Base-by-base conservation (phyloP, 1,140 invertebrate genomes). In the Tetraneura akinire region DNA sequence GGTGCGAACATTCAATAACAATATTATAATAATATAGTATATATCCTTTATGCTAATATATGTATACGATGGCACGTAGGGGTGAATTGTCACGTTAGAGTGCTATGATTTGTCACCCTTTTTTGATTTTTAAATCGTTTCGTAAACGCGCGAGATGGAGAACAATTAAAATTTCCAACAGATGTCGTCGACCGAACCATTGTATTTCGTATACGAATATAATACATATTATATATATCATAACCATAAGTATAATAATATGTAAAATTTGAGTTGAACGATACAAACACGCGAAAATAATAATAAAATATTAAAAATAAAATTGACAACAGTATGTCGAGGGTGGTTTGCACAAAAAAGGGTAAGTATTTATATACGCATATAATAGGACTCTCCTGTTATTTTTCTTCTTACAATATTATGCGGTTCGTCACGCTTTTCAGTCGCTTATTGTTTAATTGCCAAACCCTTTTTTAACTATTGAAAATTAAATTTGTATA, bases 141-240 rank as follows among this genome's bases (percentile, higher is more conserved):
- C 74, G 37, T 62, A 78, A 78, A 78, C 74, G 74, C 45, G 26
- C 49, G 45, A 42, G n/a, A 37, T 8, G 32, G 55, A 53, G 55
- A n/a, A 78, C 74, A 78, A 78, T 78, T 78, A 78, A 78, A 71
- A 78, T 26, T 62, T 45, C 53, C 14, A 62, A 78, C 74, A 78
- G 74, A 78, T 78, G 74, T 78, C 55, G 74, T 26, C 74, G 37
- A 23, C 55, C 21, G 13, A 47, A 37, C 45, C 45, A 71, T 71
- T 47, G 45, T 47, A 47, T 49, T 51, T 16, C 29, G 18, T 49
- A 49, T 70, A 70, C 13, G 70, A 16, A 53, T 37, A 37, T 37
- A 37, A 37, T 37, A 37, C 32, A 37, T 37, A 37, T 37, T 37
- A 37, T 37, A 3, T 4, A 4, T 3, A 37, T 37, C 32, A 37